These are phyloP conservation scores for Circaetus gallicus DNA, from an alignment of 2,113 vertebrate genomes.

Conservation along the genomic window DNA sequence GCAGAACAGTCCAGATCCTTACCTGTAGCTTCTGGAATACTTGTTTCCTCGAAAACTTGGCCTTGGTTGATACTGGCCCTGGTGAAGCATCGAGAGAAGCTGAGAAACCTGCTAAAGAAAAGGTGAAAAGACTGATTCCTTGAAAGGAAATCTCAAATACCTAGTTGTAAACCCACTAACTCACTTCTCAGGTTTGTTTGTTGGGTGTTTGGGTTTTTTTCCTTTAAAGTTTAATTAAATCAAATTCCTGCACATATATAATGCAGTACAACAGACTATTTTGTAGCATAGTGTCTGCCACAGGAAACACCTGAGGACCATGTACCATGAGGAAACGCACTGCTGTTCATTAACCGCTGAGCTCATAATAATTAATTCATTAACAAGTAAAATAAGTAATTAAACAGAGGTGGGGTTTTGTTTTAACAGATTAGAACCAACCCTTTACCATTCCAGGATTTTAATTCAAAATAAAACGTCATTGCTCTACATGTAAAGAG, in stretches of 20 bases:
- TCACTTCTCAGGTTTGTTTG: background rate
- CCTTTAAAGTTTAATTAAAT: background rate
- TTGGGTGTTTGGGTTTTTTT: background rate
- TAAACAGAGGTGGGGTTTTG: background rate
- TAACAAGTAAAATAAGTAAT: background rate
- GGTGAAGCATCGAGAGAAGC: slow-evolving; percentile 98
- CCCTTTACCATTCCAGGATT: background rate
- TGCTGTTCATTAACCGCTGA: background rate
- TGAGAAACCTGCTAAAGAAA: slow-evolving; percentile 96
- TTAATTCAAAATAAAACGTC: background rate
- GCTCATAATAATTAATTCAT: background rate
- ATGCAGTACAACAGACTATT: background rate
- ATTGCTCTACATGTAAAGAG: background rate
- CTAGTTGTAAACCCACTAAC: background rate
- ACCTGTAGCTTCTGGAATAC: slow-evolving; percentile 98
- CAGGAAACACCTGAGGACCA: background rate
- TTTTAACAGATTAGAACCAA: background rate
- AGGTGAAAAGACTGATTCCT: slow-evolving; percentile 53
- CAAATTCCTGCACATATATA: background rate
- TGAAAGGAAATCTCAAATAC: background rate
- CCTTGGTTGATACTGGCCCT: slow-evolving; percentile 97
- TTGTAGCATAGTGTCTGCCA: background rate
- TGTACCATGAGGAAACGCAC: background rate
- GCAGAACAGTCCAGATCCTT: slow-evolving; percentile 51
- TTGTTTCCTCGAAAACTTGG: slow-evolving; percentile 99